Conservation (phyloP, 2,888 invertebrate genomes). For the Cephus pygmeus region DNA sequence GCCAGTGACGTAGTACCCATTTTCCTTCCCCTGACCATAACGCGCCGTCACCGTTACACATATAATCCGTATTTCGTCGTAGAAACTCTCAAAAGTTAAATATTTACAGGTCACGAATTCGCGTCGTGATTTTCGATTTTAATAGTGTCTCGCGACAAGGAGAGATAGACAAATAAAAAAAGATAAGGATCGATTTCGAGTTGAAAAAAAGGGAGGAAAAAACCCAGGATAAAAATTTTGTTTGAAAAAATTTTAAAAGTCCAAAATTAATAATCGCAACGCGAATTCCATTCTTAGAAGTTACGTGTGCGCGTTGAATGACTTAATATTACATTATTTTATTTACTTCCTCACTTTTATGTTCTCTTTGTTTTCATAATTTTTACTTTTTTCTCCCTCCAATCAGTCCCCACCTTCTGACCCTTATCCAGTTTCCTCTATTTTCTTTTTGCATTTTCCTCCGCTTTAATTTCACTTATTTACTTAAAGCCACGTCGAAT, state of each 20-base stretch:
- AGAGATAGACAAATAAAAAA: not conserved
- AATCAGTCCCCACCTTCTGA: not conserved
- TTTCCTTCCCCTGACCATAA: too few species aligned
- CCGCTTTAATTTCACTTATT: not conserved
- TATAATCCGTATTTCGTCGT: not conserved
- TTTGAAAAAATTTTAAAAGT: too few species aligned
- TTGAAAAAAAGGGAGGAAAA: not conserved
- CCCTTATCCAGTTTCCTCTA: not conserved
- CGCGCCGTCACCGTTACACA: too few species aligned
- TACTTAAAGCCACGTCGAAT: not conserved
- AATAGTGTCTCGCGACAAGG: not conserved
- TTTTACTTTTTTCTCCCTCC: not conserved
- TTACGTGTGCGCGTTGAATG: conserved; percentile 56
- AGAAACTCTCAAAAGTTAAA: not conserved
- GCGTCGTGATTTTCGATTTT: not conserved
- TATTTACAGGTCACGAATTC: not conserved
- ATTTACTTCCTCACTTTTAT: conserved; percentile 26
- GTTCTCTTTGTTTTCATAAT: conserved; percentile 4
- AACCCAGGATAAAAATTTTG: too few species aligned
- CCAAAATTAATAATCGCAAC: not conserved
- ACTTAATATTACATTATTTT: conserved; percentile 45
- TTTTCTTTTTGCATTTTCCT: not conserved
- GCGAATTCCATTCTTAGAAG: not conserved
- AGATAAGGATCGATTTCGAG: not conserved
- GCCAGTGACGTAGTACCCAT: not conserved